phyloP scores from a whole-genome alignment of 2,113 vertebrate genomes.

The Tachuris rubrigastra region DNA sequence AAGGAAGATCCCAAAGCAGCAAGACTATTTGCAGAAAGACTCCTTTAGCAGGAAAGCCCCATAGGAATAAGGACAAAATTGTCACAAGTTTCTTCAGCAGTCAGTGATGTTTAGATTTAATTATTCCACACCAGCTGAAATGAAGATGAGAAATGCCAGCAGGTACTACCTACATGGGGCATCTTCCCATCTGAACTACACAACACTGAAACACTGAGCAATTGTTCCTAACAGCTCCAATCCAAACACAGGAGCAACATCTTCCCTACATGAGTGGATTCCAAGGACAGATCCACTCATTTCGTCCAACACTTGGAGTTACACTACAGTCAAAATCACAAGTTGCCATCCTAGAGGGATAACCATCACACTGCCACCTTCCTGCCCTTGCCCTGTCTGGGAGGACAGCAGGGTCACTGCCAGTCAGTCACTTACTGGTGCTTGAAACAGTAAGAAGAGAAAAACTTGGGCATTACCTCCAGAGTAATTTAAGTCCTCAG shows the following conservation, averaged over 20 bases:
- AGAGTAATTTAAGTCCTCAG: neutral
- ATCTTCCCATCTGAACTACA: neutral
- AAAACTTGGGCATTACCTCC: neutral
- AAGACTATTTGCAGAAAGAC: neutral
- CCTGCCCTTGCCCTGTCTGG: neutral
- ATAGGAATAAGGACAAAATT: neutral
- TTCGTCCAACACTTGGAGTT: neutral
- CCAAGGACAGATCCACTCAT: neutral
- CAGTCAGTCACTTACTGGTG: neutral
- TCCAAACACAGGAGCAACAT: neutral
- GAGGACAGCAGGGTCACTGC: neutral
- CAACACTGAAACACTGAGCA: neutral
- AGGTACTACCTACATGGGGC: neutral
- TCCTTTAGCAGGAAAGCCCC: neutral
- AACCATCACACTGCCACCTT: neutral
- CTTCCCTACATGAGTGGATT: accelerated
- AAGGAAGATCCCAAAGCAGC: neutral
- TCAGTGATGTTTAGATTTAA: neutral
- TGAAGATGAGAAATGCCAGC: neutral
- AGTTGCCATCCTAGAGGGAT: neutral
- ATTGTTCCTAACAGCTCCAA: neutral
- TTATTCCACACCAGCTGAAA: neutral
- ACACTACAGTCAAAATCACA: neutral
- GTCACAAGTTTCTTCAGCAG: neutral
- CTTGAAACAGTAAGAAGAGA: neutral